Base-by-base conservation (phyloP, 1,140 invertebrate genomes). In the Pseudomyrmex cubaensis region DNA sequence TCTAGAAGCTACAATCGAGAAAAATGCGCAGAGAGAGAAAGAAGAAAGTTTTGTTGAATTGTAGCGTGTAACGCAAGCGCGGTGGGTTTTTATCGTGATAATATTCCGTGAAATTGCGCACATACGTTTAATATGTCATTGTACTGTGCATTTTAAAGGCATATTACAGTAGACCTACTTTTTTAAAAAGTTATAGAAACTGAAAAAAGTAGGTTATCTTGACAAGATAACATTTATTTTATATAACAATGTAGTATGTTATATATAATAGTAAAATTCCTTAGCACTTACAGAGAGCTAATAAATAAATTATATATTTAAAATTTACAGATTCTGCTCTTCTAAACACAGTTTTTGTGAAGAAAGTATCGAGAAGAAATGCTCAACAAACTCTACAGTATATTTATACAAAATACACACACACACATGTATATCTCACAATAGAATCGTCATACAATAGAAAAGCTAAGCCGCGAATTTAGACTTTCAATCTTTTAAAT, bases 401-500 rank as follows among this genome's bases (percentile, higher is more conserved):
- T 15, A 25, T 46, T 2, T 66, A 15, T 48, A 12, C 46, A 35
- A 35, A 35, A 66, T 48, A 3, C 22, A 25, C 9, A 10, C 50
- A 1, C 7, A 35, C 2, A 1, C 15, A 17, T 57, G 13, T 67
- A 25, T 46, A 56, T 59, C 35, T 69, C 7, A 80, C 54, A 59
- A 80, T 56, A 13, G 15, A 80, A 72, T 80, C 8, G 10, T 12
- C 15, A 0, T 20, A 61, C 44, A 80, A 80, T 69, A 4, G n/a
- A 12, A n/a, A 59, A 20, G 54, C 44, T 44, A 70, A 61, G 54
- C 76, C 54, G 12, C 44, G 46, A 52, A 62, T 82, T 75, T 25
- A 69, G 73, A 48, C 57, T 52, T 83, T 67, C 56, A 86, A 77
- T 83, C 85, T 57, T 50, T 66, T 66, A 50, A 87, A 78, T 75